Base-by-base conservation (phyloP, 2,797 vertebrate genomes). In the Onychomys leucogaster region DNA sequence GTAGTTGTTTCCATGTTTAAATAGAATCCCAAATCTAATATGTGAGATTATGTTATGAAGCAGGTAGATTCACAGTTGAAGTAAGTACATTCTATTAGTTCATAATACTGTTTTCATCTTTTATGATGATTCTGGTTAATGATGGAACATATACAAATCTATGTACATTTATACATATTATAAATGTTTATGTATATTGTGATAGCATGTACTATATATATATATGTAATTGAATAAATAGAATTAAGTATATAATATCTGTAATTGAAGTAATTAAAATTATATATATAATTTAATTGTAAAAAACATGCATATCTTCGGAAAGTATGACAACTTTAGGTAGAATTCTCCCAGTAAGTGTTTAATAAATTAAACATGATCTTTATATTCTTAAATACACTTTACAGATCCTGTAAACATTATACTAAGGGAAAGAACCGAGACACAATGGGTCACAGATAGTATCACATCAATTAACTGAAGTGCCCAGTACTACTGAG, bases 261-360 rank as follows among this genome's bases (percentile, higher is more conserved):
- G 14, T 52, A 52, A 52, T 13, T 52, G 52, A 52, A 52, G 52
- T 4, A 13, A 52, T 52, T 52, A 52, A 13, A 52, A 52, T 52
- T 52, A 14, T 59, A 9, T 55, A 59, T 21, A 23, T 21, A 59
- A 59, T 69, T n/a, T 17, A 69, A 19, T 69, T n/a, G n/a, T 69
- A n/a, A 19, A 69, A 57, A 67, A 3, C 0, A 2, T 69, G 63
- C 46, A 41, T 57, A 63, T 91, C 49, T 94, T 94, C 73, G 17
- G 59, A 93, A 57, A 55, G 17, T 65, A 43, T 21, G 49, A 57
- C 46, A 59, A 85, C 25, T 9, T 81, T 76, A n/a, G 25, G 61
- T 95, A 59, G 23, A 94, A 88, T 89, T 95, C 1, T 88, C 4
- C 57, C 27, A 88, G 27, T 65, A 67, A 93, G 6, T 81, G 59